Evolutionary conservation across 2,113 vertebrate genomes (phyloP), one percentile per base, ranked within the genome.

Genomic region (Labeo rohita): DNA sequence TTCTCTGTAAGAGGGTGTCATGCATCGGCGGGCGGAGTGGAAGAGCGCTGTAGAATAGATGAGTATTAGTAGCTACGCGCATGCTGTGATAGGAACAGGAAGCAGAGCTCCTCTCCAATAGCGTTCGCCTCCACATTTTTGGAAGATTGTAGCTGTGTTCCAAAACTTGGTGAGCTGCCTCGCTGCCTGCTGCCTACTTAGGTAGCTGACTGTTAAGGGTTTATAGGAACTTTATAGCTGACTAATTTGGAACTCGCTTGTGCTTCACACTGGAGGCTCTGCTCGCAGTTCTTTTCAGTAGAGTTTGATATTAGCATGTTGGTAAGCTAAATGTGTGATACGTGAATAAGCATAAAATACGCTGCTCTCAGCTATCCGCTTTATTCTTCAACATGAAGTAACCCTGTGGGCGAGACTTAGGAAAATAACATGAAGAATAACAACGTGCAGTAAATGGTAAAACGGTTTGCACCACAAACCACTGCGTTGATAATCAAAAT

Each of bases 1-100:
- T 91, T 91, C 93, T 92, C 92, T 93, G 86, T 95, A 93, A 94
- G 92, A 90, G 73, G 90, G 90, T 90, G 90, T 91, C 89, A 80
- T 92, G 74, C 91, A 90, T 92, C 91, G 93, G 89, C 70, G 89
- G 89, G 91, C 91, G 87, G 84, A 89, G 92, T 94, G 92, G 91
- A 92, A 93, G 86, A 72, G 56, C 88, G 86, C 90, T 93, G 92
- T 81, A 45, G 18, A 45, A 73, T 72, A 39, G 49, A 50, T 0
- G 45, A 52, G 81, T 56, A 52, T 72, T 54, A 52, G 66, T 9
- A 73, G 28, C n/a, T 84, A 56, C 12, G 12, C 18, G 1, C 80
- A 52, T 39, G 34, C 49, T 72, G 65, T 39, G 18, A 54, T 72
- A 50, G 49, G 65, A 82, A 47, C 65, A 54, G 49, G 65, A 83